Conservation (phyloP, 2,888 invertebrate species). For the Sphinx pinastri region DNA sequence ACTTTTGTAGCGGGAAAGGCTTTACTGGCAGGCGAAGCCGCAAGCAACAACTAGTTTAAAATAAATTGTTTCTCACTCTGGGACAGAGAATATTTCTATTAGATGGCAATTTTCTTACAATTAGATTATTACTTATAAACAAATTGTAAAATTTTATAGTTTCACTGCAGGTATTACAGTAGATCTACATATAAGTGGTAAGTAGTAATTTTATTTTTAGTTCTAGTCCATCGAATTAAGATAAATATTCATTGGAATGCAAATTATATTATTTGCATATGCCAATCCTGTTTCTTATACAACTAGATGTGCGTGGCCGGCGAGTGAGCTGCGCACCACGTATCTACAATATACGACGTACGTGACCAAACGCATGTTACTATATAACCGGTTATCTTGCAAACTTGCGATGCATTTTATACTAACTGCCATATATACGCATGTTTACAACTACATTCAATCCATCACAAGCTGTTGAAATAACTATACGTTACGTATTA, state of each 20-base stretch:
- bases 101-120: neutral
- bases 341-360: neutral
- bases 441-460: neutral
- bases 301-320: neutral
- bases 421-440: neutral
- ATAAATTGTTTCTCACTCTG: too few relatives aligned
- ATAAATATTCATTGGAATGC: conserved; percentile 1
- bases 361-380: conserved; percentile 1
- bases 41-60: too few relatives aligned
- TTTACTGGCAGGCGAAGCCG: too few relatives aligned
- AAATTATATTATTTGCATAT: neutral
- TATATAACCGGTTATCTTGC: neutral
- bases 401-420: neutral
- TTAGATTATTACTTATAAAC: neutral
- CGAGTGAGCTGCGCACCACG: neutral
- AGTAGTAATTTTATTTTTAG: neutral
- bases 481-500: neutral
- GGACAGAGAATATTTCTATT: too few relatives aligned
- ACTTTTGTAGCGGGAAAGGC: too few relatives aligned
- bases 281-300: conserved; percentile 16
- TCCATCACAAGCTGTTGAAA: neutral
- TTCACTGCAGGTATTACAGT: too few relatives aligned
- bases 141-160: too few relatives aligned
- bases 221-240: neutral
- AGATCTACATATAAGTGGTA: too few relatives aligned